Conservation (phyloP, 1,140 invertebrate genomes). For the Lepidurus packardi region DNA sequence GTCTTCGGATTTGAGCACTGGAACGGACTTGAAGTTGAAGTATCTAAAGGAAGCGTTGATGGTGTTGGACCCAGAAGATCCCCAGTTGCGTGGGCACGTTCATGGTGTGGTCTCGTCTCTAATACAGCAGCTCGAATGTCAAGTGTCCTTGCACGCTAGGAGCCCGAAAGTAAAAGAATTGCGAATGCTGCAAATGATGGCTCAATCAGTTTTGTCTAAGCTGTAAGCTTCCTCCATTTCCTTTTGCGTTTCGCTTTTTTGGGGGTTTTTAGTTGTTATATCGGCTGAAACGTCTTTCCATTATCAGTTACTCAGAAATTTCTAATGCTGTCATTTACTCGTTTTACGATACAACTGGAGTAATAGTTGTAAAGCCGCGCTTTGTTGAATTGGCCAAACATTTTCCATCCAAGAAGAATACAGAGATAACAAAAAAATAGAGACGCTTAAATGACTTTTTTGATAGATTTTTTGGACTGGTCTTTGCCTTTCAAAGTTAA, state of each 20-base stretch:
- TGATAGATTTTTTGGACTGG: no score
- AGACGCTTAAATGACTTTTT: no score
- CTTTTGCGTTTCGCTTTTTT: background rate
- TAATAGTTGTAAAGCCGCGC: no score
- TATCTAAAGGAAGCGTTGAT: slow-evolving; percentile 45
- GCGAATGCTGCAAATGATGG: background rate
- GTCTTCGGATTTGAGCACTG: slow-evolving; percentile 71
- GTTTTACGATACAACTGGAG: no score
- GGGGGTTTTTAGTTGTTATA: no score
- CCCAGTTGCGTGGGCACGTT: background rate
- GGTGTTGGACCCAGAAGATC: background rate
- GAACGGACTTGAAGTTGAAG: slow-evolving; percentile 84
- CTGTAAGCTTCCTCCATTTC: background rate
- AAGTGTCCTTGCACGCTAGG: background rate
- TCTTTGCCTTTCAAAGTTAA: no score
- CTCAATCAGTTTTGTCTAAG: background rate
- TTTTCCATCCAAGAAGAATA: no score
- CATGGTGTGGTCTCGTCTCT: background rate
- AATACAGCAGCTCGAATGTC: background rate
- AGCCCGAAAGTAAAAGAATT: background rate
- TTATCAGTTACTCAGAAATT: no score
- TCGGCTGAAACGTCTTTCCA: no score
- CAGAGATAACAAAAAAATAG: no score
- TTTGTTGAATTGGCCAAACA: no score
- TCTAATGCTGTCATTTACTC: no score